Evolutionary conservation across 37 sponge, comb jelly and placozoan species (phyloP).

Genomic region (Lycopodina hypogea): DNA sequence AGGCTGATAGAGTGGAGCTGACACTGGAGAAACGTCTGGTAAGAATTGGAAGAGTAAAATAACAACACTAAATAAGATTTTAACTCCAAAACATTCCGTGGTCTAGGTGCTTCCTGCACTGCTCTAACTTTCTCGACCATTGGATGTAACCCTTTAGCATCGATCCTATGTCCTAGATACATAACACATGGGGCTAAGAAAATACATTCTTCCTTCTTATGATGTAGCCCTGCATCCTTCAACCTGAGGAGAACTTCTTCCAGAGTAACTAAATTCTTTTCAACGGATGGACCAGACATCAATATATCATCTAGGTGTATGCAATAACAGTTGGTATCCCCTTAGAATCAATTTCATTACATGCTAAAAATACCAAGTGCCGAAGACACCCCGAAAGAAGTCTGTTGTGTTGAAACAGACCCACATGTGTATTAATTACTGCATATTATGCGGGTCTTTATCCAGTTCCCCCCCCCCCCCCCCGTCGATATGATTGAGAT

Average conservation of each 20-base stretch:
- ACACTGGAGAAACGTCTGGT: conserved; percentile 21
- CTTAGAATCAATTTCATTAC: conserved; percentile 11
- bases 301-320: conserved; percentile 39
- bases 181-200: conserved; percentile 2
- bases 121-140: conserved; percentile 27
- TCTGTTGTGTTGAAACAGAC: conserved; percentile 12
- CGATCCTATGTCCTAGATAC: conserved; percentile 23
- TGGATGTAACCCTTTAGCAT: conserved; percentile 31
- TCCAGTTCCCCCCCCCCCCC: neutral
- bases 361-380: conserved; percentile 36
- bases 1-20: conserved; percentile 23
- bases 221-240: conserved; percentile 3
- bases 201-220: conserved; percentile 14
- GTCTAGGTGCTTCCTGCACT: conserved; percentile 28
- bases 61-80: conserved; percentile 34
- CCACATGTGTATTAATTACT: neutral
- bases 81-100: conserved; percentile 18
- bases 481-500: conserved; percentile 28
- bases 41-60: conserved; percentile 22
- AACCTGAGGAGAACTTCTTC: conserved; percentile 16
- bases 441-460: no score
- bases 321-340: no score
- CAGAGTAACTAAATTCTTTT: no score
- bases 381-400: conserved; percentile 42
- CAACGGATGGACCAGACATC: conserved; percentile 8